phyloP scores from a whole-genome alignment of 2,888 invertebrate species.

The Tenthredo livida region DNA sequence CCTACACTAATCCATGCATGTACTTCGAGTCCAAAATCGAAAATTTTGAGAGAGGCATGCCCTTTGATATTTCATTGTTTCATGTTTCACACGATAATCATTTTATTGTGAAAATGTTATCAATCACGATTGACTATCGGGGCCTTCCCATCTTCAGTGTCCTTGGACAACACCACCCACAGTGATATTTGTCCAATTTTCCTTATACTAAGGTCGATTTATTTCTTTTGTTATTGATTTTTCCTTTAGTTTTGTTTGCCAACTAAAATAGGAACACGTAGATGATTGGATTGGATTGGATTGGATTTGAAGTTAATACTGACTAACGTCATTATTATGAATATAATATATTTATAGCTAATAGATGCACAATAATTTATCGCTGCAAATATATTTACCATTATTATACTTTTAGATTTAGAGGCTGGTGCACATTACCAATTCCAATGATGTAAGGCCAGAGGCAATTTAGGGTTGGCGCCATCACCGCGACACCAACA shows the following conservation, averaged over 20 bases:
- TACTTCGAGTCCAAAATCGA: slow-evolving; percentile 8
- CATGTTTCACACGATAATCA: slow-evolving; percentile 40
- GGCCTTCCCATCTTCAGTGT: background rate
- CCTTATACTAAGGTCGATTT: slow-evolving; percentile 27
- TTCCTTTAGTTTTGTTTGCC: slow-evolving; percentile 4
- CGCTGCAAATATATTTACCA: slow-evolving; percentile 45
- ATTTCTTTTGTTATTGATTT: background rate
- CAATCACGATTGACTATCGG: slow-evolving; percentile 24
- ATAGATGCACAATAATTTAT: slow-evolving; percentile 50
- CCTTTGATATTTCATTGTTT: slow-evolving; percentile 34
- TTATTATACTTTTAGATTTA: slow-evolving; percentile 45
- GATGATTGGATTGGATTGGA: slow-evolving; percentile 43
- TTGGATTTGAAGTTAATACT: slow-evolving; percentile 35
- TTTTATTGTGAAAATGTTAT: slow-evolving; percentile 16
- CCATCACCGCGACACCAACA: slow-evolving; percentile 3
- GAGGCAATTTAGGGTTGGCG: slow-evolving; percentile 37
- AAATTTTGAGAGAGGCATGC: slow-evolving; percentile 33
- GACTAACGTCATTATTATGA: slow-evolving; percentile 16
- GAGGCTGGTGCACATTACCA: slow-evolving; percentile 40
- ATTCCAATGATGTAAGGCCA: slow-evolving; percentile 40
- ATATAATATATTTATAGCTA: slow-evolving; percentile 33
- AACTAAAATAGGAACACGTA: slow-evolving; percentile 45
- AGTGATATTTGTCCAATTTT: slow-evolving; percentile 10
- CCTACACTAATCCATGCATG: slow-evolving; percentile 34
- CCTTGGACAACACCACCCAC: slow-evolving; percentile 31